These are phyloP conservation scores for Chrysocyon brachyurus DNA, from an alignment of 2,797 vertebrate species.

Conservation along the genomic window DNA sequence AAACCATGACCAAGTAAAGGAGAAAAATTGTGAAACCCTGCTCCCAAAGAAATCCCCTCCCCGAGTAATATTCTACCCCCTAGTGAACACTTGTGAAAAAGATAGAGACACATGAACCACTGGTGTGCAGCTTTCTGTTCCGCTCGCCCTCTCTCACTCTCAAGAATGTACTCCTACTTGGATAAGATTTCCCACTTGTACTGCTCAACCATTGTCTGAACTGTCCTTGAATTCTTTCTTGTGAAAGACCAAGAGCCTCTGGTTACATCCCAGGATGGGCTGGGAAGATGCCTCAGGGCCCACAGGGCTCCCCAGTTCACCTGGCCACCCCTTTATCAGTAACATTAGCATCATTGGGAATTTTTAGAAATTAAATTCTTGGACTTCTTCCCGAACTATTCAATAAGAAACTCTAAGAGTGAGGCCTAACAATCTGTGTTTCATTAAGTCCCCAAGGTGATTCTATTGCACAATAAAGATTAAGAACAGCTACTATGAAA, in stretches of 20 bases:
- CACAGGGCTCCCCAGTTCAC: neutral
- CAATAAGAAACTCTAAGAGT: neutral
- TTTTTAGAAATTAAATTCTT: neutral
- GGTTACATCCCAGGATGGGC: neutral
- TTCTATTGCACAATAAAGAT: neutral
- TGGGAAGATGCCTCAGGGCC: neutral
- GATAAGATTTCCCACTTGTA: neutral
- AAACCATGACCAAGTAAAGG: neutral
- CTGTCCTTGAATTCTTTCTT: neutral
- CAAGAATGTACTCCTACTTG: neutral
- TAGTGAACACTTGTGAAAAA: neutral
- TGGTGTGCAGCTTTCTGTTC: neutral
- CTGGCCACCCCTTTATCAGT: neutral
- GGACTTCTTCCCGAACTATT: neutral
- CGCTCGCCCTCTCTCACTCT: neutral
- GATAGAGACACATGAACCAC: neutral
- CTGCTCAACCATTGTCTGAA: neutral
- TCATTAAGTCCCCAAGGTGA: neutral
- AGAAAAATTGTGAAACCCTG: neutral
- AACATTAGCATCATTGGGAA: neutral
- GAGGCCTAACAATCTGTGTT: neutral
- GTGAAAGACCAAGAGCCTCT: neutral
- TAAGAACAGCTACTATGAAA: neutral
- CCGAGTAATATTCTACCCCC: neutral
- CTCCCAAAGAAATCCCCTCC: neutral